Conservation (phyloP, 2,888 invertebrate genomes). For the Scaptomyza flava region DNA sequence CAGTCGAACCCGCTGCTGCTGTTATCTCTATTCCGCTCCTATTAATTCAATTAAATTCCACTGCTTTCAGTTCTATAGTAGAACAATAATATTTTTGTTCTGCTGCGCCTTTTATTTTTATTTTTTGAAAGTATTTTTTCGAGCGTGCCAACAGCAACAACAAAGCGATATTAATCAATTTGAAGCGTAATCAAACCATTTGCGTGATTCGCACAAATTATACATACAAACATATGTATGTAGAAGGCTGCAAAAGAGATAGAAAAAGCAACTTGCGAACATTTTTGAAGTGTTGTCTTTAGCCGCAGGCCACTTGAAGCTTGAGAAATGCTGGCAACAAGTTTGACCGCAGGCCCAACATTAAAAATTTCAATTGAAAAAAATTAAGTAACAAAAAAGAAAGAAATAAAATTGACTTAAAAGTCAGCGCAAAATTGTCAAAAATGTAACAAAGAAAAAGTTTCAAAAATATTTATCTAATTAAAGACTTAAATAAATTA, state of each 20-base stretch:
- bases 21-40: constrained; percentile 25
- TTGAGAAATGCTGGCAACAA: constrained; percentile 42
- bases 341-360: constrained; percentile 31
- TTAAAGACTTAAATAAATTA: neutral
- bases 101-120: constrained; percentile 14
- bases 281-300: constrained; percentile 62
- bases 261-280: constrained; percentile 43
- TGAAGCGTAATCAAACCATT: constrained; percentile 71
- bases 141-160: neutral
- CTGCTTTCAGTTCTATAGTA: constrained; percentile 40
- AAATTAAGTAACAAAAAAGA: constrained; percentile 6
- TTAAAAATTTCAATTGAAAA: constrained; percentile 37
- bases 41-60: constrained; percentile 69
- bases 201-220: constrained; percentile 54
- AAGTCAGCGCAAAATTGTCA: constrained; percentile 9
- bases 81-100: constrained; percentile 14
- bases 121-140: constrained; percentile 23
- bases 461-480: neutral
- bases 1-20: constrained; percentile 9
- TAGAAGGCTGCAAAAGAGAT: neutral
- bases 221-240: constrained; percentile 6
- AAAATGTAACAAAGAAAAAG: constrained; percentile 14
- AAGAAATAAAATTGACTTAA: constrained; percentile 9
- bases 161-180: constrained; percentile 66
- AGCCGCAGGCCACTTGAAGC: constrained; percentile 53